phyloP scores from a whole-genome alignment of 2,888 invertebrate genomes.

The Lacanobia oleracea region DNA sequence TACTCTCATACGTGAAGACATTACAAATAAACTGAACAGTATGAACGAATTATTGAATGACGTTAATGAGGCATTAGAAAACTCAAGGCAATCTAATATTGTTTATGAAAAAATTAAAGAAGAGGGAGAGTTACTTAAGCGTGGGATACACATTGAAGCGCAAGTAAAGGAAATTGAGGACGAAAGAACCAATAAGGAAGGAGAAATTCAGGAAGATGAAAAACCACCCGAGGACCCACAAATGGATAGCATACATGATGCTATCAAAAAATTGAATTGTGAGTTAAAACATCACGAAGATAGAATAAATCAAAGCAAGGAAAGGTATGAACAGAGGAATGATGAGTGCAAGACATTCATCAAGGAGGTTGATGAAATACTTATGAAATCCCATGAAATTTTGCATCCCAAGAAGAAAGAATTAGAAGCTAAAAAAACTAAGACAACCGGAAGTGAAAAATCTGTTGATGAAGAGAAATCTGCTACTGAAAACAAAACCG shows the following conservation, averaged over 20 bases:
- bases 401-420: constrained; percentile 75
- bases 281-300: constrained; percentile 83
- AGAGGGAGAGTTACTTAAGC: constrained; percentile 71
- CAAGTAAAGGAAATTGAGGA: constrained; percentile 32
- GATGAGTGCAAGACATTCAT: constrained; percentile 84
- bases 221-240: constrained; percentile 69
- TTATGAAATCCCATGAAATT: constrained; percentile 82
- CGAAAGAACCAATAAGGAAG: constrained; percentile 27
- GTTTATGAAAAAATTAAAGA: constrained; percentile 82
- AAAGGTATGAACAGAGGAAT: constrained; percentile 80
- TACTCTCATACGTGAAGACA: constrained; percentile 86
- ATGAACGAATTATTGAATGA: constrained; percentile 87
- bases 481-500: background rate
- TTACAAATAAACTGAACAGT: constrained; percentile 86
- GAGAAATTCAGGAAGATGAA: constrained; percentile 25
- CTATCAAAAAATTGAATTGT: constrained; percentile 82
- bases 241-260: constrained; percentile 81
- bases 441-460: constrained; percentile 27
- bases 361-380: constrained; percentile 83
- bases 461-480: constrained; percentile 5
- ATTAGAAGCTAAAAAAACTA: constrained; percentile 30
- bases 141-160: constrained; percentile 58
- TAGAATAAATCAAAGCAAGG: constrained; percentile 81
- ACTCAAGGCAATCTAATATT: constrained; percentile 83
- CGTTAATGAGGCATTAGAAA: constrained; percentile 85